Conservation (phyloP, 2,888 invertebrate genomes). For the Lithophane socia region DNA sequence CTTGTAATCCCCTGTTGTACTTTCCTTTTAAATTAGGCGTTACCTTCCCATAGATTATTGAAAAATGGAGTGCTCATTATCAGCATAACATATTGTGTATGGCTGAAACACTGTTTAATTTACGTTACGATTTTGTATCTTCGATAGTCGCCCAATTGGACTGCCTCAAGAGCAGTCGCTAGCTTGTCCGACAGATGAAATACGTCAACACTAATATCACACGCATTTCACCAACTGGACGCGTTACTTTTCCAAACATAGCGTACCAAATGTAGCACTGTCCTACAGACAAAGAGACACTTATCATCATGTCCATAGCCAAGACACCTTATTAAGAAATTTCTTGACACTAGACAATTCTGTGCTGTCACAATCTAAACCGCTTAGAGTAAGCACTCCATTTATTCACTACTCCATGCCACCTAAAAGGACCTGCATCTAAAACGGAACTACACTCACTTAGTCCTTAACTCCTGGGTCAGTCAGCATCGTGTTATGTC, state of each 20-base stretch:
- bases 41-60: constrained; percentile 22
- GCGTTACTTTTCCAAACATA: background rate
- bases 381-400: constrained; percentile 35
- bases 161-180: background rate
- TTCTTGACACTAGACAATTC: background rate
- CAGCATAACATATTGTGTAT: background rate
- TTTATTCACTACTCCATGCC: constrained; percentile 20
- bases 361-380: background rate
- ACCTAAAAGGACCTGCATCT: background rate
- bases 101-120: background rate
- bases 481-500: constrained; percentile 77
- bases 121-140: background rate
- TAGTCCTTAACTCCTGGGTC: constrained; percentile 38
- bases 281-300: background rate
- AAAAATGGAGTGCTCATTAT: constrained; percentile 44
- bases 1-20: constrained; percentile 29
- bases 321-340: background rate
- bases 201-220: background rate
- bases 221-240: background rate
- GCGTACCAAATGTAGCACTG: no score
- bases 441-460: constrained; percentile 16
- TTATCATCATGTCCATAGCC: background rate
- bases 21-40: constrained; percentile 24
- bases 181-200: background rate
- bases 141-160: background rate